phyloP scores from a whole-genome alignment of 2,888 invertebrate species.

The Cheilosia vulpina region DNA sequence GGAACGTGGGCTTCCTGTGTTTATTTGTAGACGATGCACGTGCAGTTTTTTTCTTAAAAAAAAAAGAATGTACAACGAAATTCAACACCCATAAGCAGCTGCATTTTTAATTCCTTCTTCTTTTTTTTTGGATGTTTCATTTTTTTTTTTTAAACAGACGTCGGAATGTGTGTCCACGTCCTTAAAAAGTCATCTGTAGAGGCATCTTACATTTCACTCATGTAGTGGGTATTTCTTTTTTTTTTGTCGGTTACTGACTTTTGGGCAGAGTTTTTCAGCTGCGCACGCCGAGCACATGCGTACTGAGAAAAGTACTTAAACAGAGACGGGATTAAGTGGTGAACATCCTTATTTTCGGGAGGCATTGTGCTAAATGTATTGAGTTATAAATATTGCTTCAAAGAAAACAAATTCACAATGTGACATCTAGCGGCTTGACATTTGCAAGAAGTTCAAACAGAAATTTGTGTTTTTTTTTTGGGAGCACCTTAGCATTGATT shows the following conservation, averaged over 20 bases:
- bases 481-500: too few species aligned
- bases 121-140: slow-evolving; percentile 39
- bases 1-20: slow-evolving; percentile 73
- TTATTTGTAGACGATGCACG: slow-evolving; percentile 47
- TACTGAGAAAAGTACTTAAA: slow-evolving; percentile 32
- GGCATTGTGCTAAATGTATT: slow-evolving; percentile 20
- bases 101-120: slow-evolving; percentile 72
- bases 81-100: slow-evolving; percentile 71
- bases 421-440: too few species aligned
- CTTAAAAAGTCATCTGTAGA: slow-evolving; percentile 68
- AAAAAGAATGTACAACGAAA: slow-evolving; percentile 39
- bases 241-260: slow-evolving; percentile 24
- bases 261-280: slow-evolving; percentile 55
- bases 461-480: too few species aligned
- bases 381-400: neutral
- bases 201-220: slow-evolving; percentile 62
- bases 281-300: slow-evolving; percentile 54
- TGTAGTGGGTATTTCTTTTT: too few species aligned
- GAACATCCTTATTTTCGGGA: slow-evolving; percentile 34
- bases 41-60: slow-evolving; percentile 51
- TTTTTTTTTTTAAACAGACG: slow-evolving; percentile 41
- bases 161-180: slow-evolving; percentile 62
- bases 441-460: too few species aligned
- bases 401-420: neutral
- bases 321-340: slow-evolving; percentile 45